Conservation (phyloP, 2,888 invertebrate genomes). For the Cataglyphis cursor region DNA sequence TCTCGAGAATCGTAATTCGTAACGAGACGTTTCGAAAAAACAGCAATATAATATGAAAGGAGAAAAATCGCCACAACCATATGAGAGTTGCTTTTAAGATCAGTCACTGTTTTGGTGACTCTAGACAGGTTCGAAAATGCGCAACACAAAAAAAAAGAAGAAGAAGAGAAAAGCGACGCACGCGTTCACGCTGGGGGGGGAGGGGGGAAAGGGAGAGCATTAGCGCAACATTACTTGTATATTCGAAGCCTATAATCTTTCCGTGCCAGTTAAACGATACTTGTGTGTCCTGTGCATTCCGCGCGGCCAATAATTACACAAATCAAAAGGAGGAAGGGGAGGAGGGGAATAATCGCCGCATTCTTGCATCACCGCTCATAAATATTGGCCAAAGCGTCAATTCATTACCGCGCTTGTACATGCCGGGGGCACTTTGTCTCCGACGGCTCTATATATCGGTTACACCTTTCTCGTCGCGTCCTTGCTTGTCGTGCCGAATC, state of each 20-base stretch:
- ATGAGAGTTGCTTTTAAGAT: conserved; percentile 18
- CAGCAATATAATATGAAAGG: neutral
- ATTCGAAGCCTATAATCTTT: conserved; percentile 50
- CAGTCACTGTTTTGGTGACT: neutral
- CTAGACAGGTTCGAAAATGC: neutral
- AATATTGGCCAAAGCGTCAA: conserved; percentile 63
- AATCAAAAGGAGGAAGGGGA: conserved; percentile 31
- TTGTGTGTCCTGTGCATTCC: conserved; percentile 41
- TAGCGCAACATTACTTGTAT: conserved; percentile 31
- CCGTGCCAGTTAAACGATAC: conserved; percentile 50
- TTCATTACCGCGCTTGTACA: conserved; percentile 62
- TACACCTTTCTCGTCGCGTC: conserved; percentile 49
- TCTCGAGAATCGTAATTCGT: conserved; percentile 1
- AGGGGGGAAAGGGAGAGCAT: neutral
- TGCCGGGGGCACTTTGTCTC: conserved; percentile 50
- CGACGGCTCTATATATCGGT: conserved; percentile 49
- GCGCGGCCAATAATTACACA: conserved; percentile 58
- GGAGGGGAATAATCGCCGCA: conserved; percentile 47
- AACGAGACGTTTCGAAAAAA: neutral
- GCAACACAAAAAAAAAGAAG: neutral
- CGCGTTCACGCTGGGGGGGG: neutral
- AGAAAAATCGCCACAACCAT: neutral
- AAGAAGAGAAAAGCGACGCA: neutral
- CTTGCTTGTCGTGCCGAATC: conserved; percentile 53
- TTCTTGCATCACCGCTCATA: conserved; percentile 60